Evolutionary conservation across 2,113 vertebrate species (phyloP).

Genomic region (Pimephales promelas): DNA sequence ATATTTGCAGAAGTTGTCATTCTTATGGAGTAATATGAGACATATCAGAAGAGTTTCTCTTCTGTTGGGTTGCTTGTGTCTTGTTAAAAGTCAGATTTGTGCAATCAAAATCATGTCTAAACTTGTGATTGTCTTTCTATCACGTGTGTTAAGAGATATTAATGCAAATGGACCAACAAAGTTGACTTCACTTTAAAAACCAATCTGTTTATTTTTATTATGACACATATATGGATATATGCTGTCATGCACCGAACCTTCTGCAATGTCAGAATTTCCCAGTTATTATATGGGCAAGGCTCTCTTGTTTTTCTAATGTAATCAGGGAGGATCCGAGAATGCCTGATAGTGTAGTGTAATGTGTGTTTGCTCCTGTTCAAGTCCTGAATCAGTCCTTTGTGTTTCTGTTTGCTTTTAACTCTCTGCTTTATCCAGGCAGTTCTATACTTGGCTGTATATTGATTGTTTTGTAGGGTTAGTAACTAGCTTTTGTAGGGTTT

Average conservation of each 20-base stretch:
- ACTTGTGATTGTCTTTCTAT: neutral
- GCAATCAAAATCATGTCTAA: conserved; percentile 32
- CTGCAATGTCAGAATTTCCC: neutral
- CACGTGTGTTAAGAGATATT: neutral
- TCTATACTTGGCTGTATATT: neutral
- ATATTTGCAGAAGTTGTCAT: neutral
- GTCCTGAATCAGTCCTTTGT: conserved; percentile 1
- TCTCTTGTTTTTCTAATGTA: neutral
- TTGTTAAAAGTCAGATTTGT: conserved; percentile 13
- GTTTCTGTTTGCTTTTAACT: conserved; percentile 20
- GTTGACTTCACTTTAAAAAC: neutral
- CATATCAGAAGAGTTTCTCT: too few relatives aligned
- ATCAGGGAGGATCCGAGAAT: neutral
- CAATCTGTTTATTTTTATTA: neutral
- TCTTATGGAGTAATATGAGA: neutral
- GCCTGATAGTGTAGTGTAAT: neutral
- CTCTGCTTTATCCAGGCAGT: neutral
- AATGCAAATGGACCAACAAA: neutral
- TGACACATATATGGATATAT: neutral
- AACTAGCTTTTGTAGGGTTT: too few relatives aligned
- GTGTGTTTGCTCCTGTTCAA: neutral
- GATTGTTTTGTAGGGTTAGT: neutral
- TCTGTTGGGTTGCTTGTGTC: neutral
- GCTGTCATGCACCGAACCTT: neutral
- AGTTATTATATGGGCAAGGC: neutral